These are phyloP conservation scores for Hipparchia sbordonii DNA, from an alignment of 2,888 invertebrate species.

Conservation along the genomic window DNA sequence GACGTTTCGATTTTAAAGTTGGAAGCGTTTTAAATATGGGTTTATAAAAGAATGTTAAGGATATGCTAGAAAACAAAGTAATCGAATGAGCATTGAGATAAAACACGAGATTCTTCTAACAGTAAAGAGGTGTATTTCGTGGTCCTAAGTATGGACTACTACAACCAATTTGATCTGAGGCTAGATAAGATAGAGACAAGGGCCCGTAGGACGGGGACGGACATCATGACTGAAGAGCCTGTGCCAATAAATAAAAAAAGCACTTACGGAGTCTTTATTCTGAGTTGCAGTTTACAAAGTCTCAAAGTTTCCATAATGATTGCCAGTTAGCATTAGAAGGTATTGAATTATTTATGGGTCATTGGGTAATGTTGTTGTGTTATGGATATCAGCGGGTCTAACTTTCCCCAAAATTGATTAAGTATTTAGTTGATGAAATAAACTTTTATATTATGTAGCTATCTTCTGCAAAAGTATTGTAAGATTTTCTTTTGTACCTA, in stretches of 20 bases:
- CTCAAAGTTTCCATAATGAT: too few relatives aligned
- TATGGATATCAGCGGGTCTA: too few relatives aligned
- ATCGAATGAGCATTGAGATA: neutral
- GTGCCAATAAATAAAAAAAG: neutral
- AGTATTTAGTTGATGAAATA: too few relatives aligned
- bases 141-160: neutral
- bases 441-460: too few relatives aligned
- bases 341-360: too few relatives aligned
- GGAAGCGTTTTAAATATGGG: neutral
- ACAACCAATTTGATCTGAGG: neutral
- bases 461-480: too few relatives aligned
- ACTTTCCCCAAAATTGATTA: too few relatives aligned
- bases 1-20: neutral
- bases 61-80: neutral
- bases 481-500: too few relatives aligned
- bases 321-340: too few relatives aligned
- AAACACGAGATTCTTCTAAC: neutral
- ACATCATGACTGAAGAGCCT: neutral
- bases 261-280: too few relatives aligned
- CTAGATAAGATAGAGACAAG: neutral
- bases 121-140: neutral
- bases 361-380: too few relatives aligned
- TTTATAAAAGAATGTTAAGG: neutral
- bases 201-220: neutral
- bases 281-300: too few relatives aligned